Base-by-base conservation (phyloP, 2,888 invertebrate genomes). In the Drosophila atripex region DNA sequence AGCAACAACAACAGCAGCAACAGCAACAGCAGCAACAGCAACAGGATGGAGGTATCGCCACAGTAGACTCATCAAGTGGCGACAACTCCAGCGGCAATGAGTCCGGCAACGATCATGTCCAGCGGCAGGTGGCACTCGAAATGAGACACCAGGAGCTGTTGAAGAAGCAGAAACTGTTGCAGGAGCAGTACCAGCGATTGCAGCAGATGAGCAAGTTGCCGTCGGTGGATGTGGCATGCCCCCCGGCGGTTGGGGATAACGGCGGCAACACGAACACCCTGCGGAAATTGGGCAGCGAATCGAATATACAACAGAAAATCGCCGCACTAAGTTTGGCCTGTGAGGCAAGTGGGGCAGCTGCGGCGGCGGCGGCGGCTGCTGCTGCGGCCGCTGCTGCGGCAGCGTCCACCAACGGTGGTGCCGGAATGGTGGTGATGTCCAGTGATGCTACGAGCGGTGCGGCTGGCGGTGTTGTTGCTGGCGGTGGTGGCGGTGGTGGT, bases 231-330 rank as follows among this genome's bases (percentile, higher is more conserved):
- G 93, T 95, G 3, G 88, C 94, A 53, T 77, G 76, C 18, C 93
- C 95, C 2, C 94, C 95, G 8, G 58, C 71, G 14, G 23, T 71
- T 16, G 23, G 52, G n/a, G 35, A 18, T 8, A 14, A 30, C 12
- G 46, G 93, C 93, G 85, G 90, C 93, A 47, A 25, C 41, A 6
- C 16, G 9, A 71, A 52, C 11, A 71, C 70, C 16, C 92, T 97
- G 43, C 97, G 97, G 90, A 97, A 97, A 89, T 96, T 97, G 9
- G 97, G 97, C 65, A 97, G 96, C 88, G 97, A 97, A 91, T 96
- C 96, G 46, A 97, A 97, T 90, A 92, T 97, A 39, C 92, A 97
- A 58, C 95, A 95, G 53, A 97, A 97, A 90, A 82, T 84, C 11
- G 82, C 82, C 30, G 87, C 85, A 14, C 39, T 86, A 3, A 82